Evolutionary conservation across 2,888 invertebrate species (phyloP), one percentile per base, ranked within the genome.

Genomic region (Venusia cambrica): DNA sequence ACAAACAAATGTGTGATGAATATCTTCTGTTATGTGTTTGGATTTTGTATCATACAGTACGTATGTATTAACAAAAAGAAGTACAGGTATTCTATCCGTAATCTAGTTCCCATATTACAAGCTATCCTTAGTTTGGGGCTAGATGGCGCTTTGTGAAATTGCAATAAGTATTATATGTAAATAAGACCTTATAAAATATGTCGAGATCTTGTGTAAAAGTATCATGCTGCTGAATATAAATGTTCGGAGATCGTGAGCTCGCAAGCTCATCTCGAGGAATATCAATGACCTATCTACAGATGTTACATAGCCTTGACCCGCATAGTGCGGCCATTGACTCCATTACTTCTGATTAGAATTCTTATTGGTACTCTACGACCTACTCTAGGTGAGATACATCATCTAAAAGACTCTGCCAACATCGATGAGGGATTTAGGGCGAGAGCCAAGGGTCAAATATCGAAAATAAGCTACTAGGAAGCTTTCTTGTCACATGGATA

Each of bases 241-340:
- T 45, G 30, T 39, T 30, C 32, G 32, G 14, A 43, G 41, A 31
- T 36, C 40, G 10, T 20, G 8, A 24, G 37, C 22, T 33, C 5
- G 16, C 31, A 25, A 16, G 25, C 19, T 28, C 24, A 13, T 33
- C 9, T 24, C 9, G 29, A 17, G 7, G 36, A 51, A 53, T 51
- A 54, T 39, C 37, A 53, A 49, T 48, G 41, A 24, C 28, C 20
- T 35, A 28, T 35, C 30, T 14, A 37, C 32, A 24, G 22, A 21
- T 32, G 35, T 19, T 5, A 22, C 25, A 39, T 46, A 46, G 38
- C 60, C 62, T 64, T 64, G 64, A 64, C 60, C 62, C 44, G 42
- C 2, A 50, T 49, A 15, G n/a, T 29, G 28, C 50, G 62, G 59
- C 60, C 56, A 38, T 48, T 62, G 54, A 55, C 64, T 34, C 16